Base-by-base conservation (phyloP, 1,140 invertebrate genomes). In the Tetragnatha versicolor region DNA sequence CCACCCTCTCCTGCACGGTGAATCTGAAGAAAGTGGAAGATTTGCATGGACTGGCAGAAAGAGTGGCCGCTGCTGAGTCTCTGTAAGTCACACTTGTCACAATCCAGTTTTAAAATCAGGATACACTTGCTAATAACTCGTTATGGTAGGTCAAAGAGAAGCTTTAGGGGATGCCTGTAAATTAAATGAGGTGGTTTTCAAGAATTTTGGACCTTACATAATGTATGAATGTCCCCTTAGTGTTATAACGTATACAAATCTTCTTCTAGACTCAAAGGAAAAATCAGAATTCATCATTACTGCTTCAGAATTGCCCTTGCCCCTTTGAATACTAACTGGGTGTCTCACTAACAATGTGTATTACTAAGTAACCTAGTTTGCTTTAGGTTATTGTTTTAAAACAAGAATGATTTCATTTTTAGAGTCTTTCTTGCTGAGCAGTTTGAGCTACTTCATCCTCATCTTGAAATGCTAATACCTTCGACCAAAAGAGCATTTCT, bases 51-150 rank as follows among this genome's bases (percentile, higher is more conserved):
- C 85, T 98, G 12, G 87, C 91, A 1, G 94, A 96, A 84, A 89
- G 96, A 81, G 91, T 97, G 33, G 92, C 97, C 5, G 96, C 93
- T 0, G 92, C 96, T 0, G 96, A 98, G 87, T 98, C 95, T 82
- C 88, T 95, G 88, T 89, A 83, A 85, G 87, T 84, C 29, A 14
- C 37, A 22, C n/a, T 78, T 80, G 42, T 66, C 39, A 42, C 7
- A 42, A 42, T 42, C 17, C 7, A n/a, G n/a, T n/a, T n/a, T n/a
- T n/a, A n/a, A n/a, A n/a, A n/a, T n/a, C n/a, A n/a, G n/a, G n/a
- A n/a, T n/a, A n/a, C n/a, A n/a, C n/a, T n/a, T n/a, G n/a, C n/a
- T n/a, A n/a, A n/a, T n/a, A n/a, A n/a, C n/a, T n/a, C n/a, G n/a
- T n/a, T n/a, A n/a, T n/a, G n/a, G n/a, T n/a, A n/a, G n/a, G n/a